Percentiles rank a stretch among this genome's conserved stretches.
phyloP scores from a whole-genome alignment of 2,888 invertebrate species.

The Dryobotodes eremita region DNA sequence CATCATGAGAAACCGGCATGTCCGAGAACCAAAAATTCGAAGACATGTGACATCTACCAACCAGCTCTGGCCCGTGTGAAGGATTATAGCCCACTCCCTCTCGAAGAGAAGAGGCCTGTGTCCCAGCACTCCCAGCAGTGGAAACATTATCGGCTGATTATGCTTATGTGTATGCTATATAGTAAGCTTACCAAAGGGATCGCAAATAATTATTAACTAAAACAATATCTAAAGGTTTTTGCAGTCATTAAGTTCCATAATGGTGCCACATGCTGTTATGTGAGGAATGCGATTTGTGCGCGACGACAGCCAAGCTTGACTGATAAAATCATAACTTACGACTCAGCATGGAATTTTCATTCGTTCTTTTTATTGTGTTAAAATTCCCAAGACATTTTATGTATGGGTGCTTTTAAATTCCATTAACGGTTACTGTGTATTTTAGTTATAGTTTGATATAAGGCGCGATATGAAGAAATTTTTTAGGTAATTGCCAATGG shows the following conservation, averaged over 20 bases:
- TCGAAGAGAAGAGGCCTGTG: background rate
- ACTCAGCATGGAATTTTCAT: conserved; percentile 29
- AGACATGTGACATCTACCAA: background rate
- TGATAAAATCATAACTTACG: conserved; percentile 55
- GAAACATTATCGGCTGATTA: background rate
- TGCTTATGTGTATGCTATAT: no score
- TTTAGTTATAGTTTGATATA: background rate
- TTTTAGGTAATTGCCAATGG: no score
- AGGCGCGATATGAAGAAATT: no score
- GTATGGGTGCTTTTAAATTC: conserved; percentile 21
- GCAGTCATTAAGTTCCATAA: conserved; percentile 29
- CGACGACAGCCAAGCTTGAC: conserved; percentile 30
- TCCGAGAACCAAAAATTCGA: background rate
- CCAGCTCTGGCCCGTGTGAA: background rate
- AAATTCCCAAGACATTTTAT: conserved; percentile 30
- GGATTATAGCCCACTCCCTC: background rate
- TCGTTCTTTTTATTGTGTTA: conserved; percentile 37
- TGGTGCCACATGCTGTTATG: conserved; percentile 28
- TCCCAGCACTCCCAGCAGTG: background rate
- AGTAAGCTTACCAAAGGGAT: background rate
- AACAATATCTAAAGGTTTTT: conserved; percentile 38
- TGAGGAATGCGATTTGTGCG: conserved; percentile 38
- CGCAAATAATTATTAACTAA: conserved; percentile 9
- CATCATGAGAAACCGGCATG: background rate
- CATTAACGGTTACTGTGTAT: background rate